phyloP scores from a whole-genome alignment of 92 coral and sea anemone genomes.

The Zoanthus gigantus region DNA sequence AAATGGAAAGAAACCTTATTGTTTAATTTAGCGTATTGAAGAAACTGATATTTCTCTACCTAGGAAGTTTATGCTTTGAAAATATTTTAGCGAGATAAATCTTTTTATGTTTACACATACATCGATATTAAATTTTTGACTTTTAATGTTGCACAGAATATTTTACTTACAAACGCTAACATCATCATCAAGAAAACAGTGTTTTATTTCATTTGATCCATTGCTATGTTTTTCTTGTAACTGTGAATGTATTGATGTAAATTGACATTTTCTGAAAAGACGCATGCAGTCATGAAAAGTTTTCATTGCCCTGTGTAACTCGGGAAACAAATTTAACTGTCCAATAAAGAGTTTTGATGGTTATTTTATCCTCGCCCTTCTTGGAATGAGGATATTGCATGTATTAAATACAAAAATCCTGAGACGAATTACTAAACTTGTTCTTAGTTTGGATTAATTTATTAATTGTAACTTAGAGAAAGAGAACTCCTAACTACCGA shows the following conservation, averaged over 20 bases:
- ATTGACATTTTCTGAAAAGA: neutral
- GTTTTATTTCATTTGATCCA: neutral
- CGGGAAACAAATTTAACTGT: neutral
- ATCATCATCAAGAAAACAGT: neutral
- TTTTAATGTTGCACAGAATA: conserved; percentile 11
- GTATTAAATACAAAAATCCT: neutral
- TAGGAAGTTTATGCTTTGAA: conserved; percentile 11
- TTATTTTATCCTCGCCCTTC: neutral
- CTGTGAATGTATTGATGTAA: conserved; percentile 12
- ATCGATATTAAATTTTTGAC: conserved; percentile 19
- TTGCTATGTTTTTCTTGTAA: conserved; percentile 15
- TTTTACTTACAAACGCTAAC: neutral
- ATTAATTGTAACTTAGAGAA: neutral
- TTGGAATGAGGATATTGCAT: neutral
- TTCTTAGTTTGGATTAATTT: conserved; percentile 7
- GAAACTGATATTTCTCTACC: neutral
- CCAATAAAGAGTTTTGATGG: neutral
- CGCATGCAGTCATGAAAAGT: neutral
- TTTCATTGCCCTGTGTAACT: neutral
- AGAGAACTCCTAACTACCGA: conserved; percentile 13
- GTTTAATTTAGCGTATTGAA: neutral
- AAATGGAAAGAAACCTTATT: neutral
- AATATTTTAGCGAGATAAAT: conserved; percentile 23
- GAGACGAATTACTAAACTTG: neutral
- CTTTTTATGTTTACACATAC: conserved; percentile 29